These are phyloP conservation scores for Aix galericulata DNA, from an alignment of 2,113 vertebrate genomes.

Conservation along the genomic window DNA sequence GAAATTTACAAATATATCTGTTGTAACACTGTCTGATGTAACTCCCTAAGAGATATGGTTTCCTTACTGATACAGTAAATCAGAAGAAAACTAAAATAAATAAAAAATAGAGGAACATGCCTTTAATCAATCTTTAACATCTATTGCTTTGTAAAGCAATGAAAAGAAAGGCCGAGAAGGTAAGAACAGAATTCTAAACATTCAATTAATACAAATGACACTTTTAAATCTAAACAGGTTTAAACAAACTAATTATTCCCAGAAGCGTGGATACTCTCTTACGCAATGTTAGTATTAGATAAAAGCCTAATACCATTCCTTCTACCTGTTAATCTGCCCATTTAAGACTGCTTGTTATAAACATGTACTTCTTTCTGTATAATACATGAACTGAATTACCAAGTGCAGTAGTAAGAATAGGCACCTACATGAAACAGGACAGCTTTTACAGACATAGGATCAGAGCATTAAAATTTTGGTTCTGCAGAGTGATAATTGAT, in stretches of 20 bases:
- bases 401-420: neutral
- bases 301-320: neutral
- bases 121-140: neutral
- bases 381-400: neutral
- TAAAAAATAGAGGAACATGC: neutral
- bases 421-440: neutral
- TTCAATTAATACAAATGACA: neutral
- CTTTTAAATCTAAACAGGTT: conserved; percentile 7
- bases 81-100: neutral
- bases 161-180: neutral
- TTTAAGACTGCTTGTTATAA: conserved; percentile 3
- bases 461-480: neutral
- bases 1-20: neutral
- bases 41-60: neutral
- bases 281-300: neutral
- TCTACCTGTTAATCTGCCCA: neutral
- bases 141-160: neutral
- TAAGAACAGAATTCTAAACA: neutral
- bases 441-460: neutral
- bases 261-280: neutral
- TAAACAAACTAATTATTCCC: conserved; percentile 32
- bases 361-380: neutral
- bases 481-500: neutral
- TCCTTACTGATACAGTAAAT: neutral
- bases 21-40: neutral